A percentile compares a stretch with the other conserved stretches of the same genome.
Evolutionary conservation across 2,113 vertebrate genomes (phyloP).

Genomic region (Eolophus roseicapilla): DNA sequence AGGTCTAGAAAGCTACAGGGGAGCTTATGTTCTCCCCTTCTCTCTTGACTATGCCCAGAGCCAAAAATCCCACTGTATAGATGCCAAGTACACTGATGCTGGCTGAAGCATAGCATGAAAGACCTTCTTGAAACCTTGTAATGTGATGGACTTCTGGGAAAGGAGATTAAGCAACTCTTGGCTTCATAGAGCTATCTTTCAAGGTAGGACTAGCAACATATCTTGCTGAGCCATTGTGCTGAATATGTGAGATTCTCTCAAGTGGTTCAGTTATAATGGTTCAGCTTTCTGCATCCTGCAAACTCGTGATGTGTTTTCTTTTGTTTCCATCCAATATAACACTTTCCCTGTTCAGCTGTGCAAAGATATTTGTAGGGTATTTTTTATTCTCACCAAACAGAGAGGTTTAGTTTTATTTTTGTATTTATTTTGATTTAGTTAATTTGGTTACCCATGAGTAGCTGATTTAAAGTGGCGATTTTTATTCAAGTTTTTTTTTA

Average conservation of each 20-base stretch:
- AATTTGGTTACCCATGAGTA: background rate
- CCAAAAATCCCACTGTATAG: background rate
- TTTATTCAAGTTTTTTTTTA: background rate
- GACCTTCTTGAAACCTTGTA: background rate
- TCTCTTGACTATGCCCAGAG: background rate
- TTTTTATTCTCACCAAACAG: background rate
- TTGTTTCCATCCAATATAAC: background rate
- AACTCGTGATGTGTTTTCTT: background rate
- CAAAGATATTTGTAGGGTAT: background rate
- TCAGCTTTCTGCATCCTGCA: background rate
- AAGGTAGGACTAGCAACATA: background rate
- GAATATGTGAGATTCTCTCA: background rate
- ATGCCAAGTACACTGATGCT: background rate
- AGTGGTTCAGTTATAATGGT: background rate
- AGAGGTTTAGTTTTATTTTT: background rate
- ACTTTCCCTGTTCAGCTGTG: background rate
- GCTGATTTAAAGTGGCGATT: background rate
- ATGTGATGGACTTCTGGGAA: background rate
- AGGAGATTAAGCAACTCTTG: background rate
- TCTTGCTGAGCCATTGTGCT: background rate
- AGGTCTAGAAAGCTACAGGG: background rate
- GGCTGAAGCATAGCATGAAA: background rate
- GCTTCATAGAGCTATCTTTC: background rate
- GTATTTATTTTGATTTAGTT: background rate
- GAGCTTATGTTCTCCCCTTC: background rate